Evolutionary conservation across 2,888 invertebrate species (phyloP), one percentile per base, ranked within the genome.

Genomic region (Schizaphis graminum): DNA sequence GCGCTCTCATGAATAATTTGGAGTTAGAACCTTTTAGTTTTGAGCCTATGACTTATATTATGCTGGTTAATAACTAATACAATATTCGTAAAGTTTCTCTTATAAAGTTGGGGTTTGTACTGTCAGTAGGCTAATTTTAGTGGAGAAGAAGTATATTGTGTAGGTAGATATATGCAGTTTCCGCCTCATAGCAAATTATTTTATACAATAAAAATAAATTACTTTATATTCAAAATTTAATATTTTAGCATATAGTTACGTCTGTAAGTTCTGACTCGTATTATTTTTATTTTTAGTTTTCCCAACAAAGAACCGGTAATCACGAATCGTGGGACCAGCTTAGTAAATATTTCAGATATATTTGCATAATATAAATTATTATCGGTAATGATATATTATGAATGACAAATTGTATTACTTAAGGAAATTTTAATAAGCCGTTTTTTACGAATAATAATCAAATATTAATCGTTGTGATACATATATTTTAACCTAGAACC

Each of bases 1-100:
- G 28, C n/a, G 86, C 49, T 16, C 49, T 87, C 44, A 44, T 89
- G 89, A 89, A 89, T 61, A 89, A 88, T 88, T n/a, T 44, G 44
- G 26, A 89, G 41, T 89, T 57, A 53, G 13, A 87, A 47, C 47
- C 86, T 44, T 44, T 57, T 26, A 26, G 57, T 57, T 89, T 57
- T 41, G 89, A 89, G 57, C 44, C 57, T 89, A 61, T 57, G 89
- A 89, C 57, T 61, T 61, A 28, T 57, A 89, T 26, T 89, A 35
- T 28, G 21, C 11, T 28, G 47, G 87, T 49, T 87, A n/a, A 49
- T 28, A 87, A n/a, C 49, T 87, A 53, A 87, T 87, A 49, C 87
- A 47, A n/a, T 87, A 49, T 49, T 47, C 49, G 53, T 10, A 88
- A n/a, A n/a, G n/a, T 49, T 24, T 88, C 77, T 77, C 35, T 77